Conservation (phyloP, 2,888 invertebrate species). For the Dendrolimus houi region DNA sequence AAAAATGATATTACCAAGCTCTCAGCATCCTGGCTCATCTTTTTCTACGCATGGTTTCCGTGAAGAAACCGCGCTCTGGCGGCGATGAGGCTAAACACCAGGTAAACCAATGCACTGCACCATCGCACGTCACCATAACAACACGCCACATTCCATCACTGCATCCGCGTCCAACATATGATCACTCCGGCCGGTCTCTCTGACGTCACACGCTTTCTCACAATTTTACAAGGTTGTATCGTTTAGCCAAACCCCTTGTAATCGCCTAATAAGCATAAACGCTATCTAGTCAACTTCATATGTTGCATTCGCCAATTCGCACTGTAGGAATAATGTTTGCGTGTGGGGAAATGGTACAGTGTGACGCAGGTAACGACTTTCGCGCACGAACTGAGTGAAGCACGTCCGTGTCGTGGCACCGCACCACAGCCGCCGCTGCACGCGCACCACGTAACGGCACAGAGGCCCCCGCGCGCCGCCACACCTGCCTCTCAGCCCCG, state of each 20-base stretch:
- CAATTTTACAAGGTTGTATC: conserved; percentile 52
- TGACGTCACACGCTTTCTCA: conserved; percentile 74
- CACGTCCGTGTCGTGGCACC: conserved; percentile 70
- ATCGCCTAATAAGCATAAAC: conserved; percentile 31
- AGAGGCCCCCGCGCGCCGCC: conserved; percentile 25
- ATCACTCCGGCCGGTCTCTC: conserved; percentile 61
- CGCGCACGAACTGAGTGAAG: conserved; percentile 76
- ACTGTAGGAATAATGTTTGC: conserved; percentile 44
- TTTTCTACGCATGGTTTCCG: conserved; percentile 80
- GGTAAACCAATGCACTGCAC: conserved; percentile 54
- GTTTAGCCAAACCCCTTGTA: conserved; percentile 23
- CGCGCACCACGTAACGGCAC: conserved; percentile 26
- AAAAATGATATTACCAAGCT: conserved; percentile 79
- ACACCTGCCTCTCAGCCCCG: conserved; percentile 23
- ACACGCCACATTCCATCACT: conserved; percentile 73
- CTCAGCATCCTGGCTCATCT: conserved; percentile 84
- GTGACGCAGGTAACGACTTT: conserved; percentile 72
- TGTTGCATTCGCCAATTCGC: conserved; percentile 40
- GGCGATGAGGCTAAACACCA: conserved; percentile 46
- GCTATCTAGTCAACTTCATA: conserved; percentile 19
- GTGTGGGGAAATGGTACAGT: conserved; percentile 60
- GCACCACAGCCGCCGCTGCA: conserved; percentile 22
- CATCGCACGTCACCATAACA: conserved; percentile 67
- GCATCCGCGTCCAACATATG: conserved; percentile 75
- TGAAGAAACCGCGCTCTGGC: conserved; percentile 54